Evolutionary conservation across 1,140 invertebrate species (phyloP), one percentile per base, ranked within the genome.

Genomic region (Macrobrachium rosenbergii): DNA sequence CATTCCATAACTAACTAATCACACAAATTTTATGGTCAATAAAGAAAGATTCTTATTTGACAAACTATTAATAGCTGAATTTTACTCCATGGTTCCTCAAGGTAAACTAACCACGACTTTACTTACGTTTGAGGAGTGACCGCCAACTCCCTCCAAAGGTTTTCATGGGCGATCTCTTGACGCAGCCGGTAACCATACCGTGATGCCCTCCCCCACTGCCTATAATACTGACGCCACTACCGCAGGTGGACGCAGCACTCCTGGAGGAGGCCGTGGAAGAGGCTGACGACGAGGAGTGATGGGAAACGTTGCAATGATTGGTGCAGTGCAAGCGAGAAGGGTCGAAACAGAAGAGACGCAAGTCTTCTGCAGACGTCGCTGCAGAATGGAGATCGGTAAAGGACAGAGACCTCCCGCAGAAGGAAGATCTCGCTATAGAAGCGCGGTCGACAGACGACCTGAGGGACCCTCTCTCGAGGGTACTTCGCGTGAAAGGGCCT

Each of bases 321-420:
- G 52, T 64, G 79, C 76, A 83, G 8, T 83, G 82, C 17, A 85
- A 83, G 12, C 78, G 88, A 45, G 79, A 67, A 28, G 79, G 86
- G 43, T 88, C 72, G 81, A 80, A 76, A 69, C 82, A 82, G 23
- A 86, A 82, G 43, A 86, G 28, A 5, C 82, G 77, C 19, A 86
- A 59, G 43, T 86, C 83, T 52, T 84, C 83, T 52, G 69, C 79
- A 14, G 84, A 89, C n/a, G 79, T 82, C 16, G 81, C 88, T 2
- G 88, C 88, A 2, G 88, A 89, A 23, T 87, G 84, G 17, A 89
- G 77, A 45, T 89, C 84, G 17, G 88, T 89, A 84, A 89, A 89
- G 84, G 88, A 89, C 19, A 79, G 80, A 12, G 84, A 87, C 2
- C 88, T 72, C 10, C 77, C 83, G 88, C 79, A 83, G 62, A 86